Base-by-base conservation (phyloP, 2,888 invertebrate species). In the Oasisia sp. region DNA sequence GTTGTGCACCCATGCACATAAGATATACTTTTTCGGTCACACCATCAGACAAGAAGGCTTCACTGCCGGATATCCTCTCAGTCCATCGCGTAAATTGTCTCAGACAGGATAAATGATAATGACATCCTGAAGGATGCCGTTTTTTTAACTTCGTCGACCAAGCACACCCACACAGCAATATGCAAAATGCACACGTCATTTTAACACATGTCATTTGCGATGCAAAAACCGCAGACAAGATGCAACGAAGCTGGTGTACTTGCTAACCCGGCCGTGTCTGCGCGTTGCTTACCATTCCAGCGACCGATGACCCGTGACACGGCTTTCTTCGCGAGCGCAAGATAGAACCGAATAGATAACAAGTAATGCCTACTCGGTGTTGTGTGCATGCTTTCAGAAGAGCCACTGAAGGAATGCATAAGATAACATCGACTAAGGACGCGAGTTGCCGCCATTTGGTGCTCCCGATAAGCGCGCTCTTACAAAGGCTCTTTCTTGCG, bases 341-440 rank as follows among this genome's bases (percentile, higher is more conserved):
- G 27, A 27, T 74, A 74, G 74, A 74, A 74, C 74, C 74, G 27
- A 27, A n/a, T 5, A 74, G 74, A 74, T 74, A 74, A 74, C 19
- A 74, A 27, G 27, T n/a, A 74, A 19, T 74, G 74, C 27, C 14
- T 74, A 19, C 27, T 7, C 74, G 19, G n/a, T 74, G 74, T 27
- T 1, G 74, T 74, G 74, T 74, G 74, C 7, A 2, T 27, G 74
- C 19, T 19, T 27, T 19, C 5, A 19, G 74, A 74, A n/a, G 5
- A n/a, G 5, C 74, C 14, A 27, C 74, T 74, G 74, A 27, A 74
- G 74, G 74, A 74, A 74, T 74, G 74, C n/a, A 4, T 19, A n/a
- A 27, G 74, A 74, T 74, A 74, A 74, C 74, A 74, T 74, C 74
- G 74, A 74, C 74, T 27, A 74, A 74, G 74, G 74, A 74, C 74